Base-by-base conservation (phyloP, 2,797 vertebrate genomes). In the Pseudochaenichthys georgianus region DNA sequence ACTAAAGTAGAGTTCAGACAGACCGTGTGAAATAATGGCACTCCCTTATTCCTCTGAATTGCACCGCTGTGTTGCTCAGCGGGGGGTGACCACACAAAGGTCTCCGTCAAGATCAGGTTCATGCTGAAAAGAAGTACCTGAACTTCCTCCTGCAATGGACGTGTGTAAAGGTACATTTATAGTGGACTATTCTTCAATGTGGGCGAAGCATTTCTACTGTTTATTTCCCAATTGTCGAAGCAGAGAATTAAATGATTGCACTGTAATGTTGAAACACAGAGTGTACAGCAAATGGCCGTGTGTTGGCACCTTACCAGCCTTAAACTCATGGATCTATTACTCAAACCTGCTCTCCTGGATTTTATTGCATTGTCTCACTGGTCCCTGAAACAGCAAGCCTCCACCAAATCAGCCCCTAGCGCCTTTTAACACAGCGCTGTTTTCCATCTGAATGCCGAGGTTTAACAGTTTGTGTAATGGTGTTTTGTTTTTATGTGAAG, bases 1-100 rank as follows among this genome's bases (percentile, higher is more conserved):
- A 34, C 58, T 28, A 12, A 67, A 58, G 62, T 69, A 15, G 9
- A 10, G 68, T 45, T 75, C 72, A 75, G 63, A 46, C 21, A 68
- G 54, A 43, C 52, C 52, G 61, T 52, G 50, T 66, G 51, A 66
- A 57, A 65, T 47, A 64, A 61, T 15, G 28, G n/a, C 62, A 66
- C n/a, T 31, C 60, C 13, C 46, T 43, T 46, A 42, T 23, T 61
- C 50, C 57, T 65, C 61, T 68, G 21, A 70, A 52, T n/a, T 15
- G 43, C 28, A 60, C 55, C 6, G 64, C 41, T 63, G 47, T 55
- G 38, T 60, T 62, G 34, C 53, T 64, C 70, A 19, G 73, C 47
- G 16, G 19, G 48, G 13, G 7, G 54, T 46, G 6, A 38, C 34
- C 9, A 46, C 70, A 50, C 68, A 5, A 1, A 43, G 46, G 8